phyloP scores from a whole-genome alignment of 1,140 invertebrate genomes.

The Chelonus insularis region DNA sequence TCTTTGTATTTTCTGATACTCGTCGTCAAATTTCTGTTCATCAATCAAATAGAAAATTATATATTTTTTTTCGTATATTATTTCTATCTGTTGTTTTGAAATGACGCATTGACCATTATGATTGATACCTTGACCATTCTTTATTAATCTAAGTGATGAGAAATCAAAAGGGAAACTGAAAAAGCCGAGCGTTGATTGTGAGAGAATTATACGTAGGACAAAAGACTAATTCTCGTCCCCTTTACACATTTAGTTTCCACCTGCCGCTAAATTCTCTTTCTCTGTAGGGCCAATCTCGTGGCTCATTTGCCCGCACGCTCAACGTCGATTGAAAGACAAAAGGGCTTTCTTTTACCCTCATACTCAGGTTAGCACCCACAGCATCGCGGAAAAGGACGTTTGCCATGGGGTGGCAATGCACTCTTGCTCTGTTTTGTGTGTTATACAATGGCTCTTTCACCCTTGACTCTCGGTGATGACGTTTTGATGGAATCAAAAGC shows the following conservation, averaged over 20 bases:
- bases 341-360: conserved; percentile 22
- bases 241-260: conserved; percentile 28
- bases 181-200: conserved; percentile 15
- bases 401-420: conserved; percentile 18
- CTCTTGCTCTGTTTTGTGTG: conserved; percentile 28
- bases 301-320: conserved; percentile 22
- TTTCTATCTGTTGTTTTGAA: conserved; percentile 16
- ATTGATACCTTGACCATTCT: conserved; percentile 21
- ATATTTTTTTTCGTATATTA: neutral
- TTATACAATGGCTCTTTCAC: conserved; percentile 19
- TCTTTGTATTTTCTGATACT: neutral
- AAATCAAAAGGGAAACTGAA: conserved; percentile 15
- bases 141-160: conserved; percentile 11
- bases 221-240: conserved; percentile 30
- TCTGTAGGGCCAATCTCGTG: conserved; percentile 10
- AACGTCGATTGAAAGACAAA: conserved; percentile 47
- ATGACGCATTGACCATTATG: conserved; percentile 18
- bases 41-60: conserved; percentile 16
- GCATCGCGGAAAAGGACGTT: conserved; percentile 16
- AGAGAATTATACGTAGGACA: conserved; percentile 26
- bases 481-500: conserved; percentile 15
- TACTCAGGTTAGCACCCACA: neutral
- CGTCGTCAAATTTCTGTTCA: conserved; percentile 14
- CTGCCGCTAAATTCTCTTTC: conserved; percentile 17
- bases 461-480: conserved; percentile 16